Conservation (phyloP, 2,113 vertebrate genomes). For the Tor tambroides region DNA sequence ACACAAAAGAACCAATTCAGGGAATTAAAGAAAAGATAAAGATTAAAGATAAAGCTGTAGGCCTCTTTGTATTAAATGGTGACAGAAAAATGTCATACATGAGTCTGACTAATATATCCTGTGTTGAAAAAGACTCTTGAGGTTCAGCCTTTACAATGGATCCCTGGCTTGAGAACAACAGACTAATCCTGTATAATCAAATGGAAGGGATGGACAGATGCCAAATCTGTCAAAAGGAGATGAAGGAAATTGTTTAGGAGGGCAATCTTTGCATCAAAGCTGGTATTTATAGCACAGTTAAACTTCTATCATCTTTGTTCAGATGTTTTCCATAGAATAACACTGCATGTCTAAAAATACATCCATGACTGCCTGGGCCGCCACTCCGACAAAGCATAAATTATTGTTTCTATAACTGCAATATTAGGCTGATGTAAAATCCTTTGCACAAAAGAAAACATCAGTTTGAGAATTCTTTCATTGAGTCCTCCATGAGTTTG, state of each 20-base stretch:
- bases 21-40: neutral
- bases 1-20: neutral
- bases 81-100: neutral
- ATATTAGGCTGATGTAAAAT: slow-evolving; percentile 23
- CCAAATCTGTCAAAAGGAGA: slow-evolving; percentile 28
- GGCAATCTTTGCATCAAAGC: slow-evolving; percentile 7
- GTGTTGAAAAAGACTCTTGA: neutral
- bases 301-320: slow-evolving; percentile 7
- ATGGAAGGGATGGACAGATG: neutral
- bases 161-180: neutral
- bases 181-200: slow-evolving; percentile 1
- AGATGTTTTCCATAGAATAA: slow-evolving; percentile 42
- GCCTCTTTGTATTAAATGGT: neutral
- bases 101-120: slow-evolving; percentile 16
- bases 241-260: neutral
- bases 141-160: neutral
- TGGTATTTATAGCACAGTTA: slow-evolving; percentile 11
- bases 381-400: slow-evolving; percentile 42
- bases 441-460: slow-evolving; percentile 52
- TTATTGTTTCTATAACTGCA: slow-evolving; percentile 17
- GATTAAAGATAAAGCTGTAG: neutral
- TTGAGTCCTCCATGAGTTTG: slow-evolving; percentile 17
- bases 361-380: slow-evolving; percentile 33
- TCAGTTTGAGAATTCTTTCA: slow-evolving; percentile 51
- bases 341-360: slow-evolving; percentile 48